These are phyloP conservation scores for Hyphantria cunea DNA, from an alignment of 1,140 invertebrate genomes.

Conservation along the genomic window DNA sequence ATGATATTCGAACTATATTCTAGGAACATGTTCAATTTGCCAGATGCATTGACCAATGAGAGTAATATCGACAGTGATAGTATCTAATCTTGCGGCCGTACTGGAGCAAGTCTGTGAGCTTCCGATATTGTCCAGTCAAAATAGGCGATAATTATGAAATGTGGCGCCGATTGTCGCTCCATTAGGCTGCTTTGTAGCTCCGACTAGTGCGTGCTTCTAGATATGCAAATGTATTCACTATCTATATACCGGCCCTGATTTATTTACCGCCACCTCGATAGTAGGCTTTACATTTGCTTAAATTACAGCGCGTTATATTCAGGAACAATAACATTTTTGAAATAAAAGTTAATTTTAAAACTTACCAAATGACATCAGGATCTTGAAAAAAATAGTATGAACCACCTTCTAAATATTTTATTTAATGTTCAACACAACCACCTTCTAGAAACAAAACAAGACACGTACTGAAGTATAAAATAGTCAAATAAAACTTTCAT, in stretches of 20 bases:
- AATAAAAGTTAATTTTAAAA: not conserved
- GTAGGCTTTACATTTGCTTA: constrained; percentile 5
- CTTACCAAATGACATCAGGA: not conserved
- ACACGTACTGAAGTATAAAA: constrained; percentile 24
- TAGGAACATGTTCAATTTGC: no score
- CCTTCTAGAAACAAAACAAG: constrained; percentile 29
- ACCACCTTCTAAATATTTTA: not conserved
- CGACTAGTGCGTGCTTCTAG: constrained; percentile 54
- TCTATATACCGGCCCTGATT: constrained; percentile 24
- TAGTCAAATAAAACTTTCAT: constrained; percentile 33
- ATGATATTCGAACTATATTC: no score
- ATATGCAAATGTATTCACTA: constrained; percentile 63
- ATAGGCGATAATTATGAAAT: constrained; percentile 81
- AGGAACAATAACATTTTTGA: constrained; percentile 4
- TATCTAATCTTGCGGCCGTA: constrained; percentile 45
- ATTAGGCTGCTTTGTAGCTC: constrained; percentile 71
- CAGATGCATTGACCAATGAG: no score
- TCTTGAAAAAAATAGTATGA: no score
- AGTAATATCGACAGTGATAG: not conserved
- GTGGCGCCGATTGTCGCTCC: constrained; percentile 73
- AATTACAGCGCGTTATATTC: constrained; percentile 6
- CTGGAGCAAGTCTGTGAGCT: constrained; percentile 41
- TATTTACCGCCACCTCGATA: constrained; percentile 7
- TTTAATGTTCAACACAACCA: not conserved
- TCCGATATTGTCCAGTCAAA: constrained; percentile 73